Percentiles rank a stretch among this genome's conserved stretches.
phyloP scores from a whole-genome alignment of 2,113 vertebrate genomes.

The Indicator maculatus region DNA sequence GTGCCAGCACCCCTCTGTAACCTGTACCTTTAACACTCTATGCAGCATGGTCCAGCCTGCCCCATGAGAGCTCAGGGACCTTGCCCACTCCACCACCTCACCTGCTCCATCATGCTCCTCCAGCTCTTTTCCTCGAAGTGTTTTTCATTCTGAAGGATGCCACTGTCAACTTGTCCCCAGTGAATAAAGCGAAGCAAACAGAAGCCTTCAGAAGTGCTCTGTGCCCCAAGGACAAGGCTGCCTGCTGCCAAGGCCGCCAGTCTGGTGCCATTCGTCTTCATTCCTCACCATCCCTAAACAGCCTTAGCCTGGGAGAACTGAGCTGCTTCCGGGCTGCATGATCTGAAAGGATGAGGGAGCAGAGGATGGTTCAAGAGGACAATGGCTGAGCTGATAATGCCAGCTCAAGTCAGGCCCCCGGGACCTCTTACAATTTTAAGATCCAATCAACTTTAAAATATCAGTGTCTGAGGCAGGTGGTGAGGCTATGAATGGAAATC shows the following conservation, averaged over 20 bases:
- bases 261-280: slow-evolving; percentile 15
- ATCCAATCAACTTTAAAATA: slow-evolving; percentile 76
- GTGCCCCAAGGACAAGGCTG: slow-evolving; percentile 58
- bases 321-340: background rate
- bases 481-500: slow-evolving; percentile 61
- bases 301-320: background rate
- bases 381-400: slow-evolving; percentile 68
- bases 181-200: background rate
- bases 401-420: slow-evolving; percentile 52
- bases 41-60: background rate
- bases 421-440: slow-evolving; percentile 72
- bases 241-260: slow-evolving; percentile 62
- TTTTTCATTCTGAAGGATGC: slow-evolving; percentile 69
- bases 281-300: background rate
- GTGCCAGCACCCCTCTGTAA: background rate
- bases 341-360: background rate
- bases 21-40: background rate
- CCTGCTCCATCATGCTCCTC: background rate
- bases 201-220: background rate
- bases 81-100: background rate
- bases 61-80: background rate
- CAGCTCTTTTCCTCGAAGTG: background rate
- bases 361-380: slow-evolving; percentile 15
- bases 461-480: slow-evolving; percentile 50
- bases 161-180: slow-evolving; percentile 44